Conservation (phyloP, 2,888 invertebrate genomes). For the Campoletis raptor region DNA sequence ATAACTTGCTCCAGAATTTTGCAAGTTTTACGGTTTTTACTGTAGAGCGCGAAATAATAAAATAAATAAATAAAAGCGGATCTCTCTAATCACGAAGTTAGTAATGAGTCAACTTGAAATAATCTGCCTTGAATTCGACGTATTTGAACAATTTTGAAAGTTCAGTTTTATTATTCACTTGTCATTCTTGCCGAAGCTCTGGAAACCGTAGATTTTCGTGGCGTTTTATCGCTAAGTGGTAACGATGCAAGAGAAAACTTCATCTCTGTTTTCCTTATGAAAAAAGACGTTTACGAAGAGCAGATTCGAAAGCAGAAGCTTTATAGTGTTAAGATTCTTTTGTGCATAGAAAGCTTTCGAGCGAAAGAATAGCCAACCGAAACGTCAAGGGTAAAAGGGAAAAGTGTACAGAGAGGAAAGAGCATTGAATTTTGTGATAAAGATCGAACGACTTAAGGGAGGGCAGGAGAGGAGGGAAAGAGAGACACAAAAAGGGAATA, state of each 20-base stretch:
- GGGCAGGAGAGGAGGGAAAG: conserved; percentile 10
- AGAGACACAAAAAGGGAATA: not conserved
- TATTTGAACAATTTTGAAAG: not conserved
- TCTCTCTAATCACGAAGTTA: too few species aligned
- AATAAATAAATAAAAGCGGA: too few species aligned
- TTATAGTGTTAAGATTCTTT: conserved; percentile 33
- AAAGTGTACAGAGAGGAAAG: conserved; percentile 14
- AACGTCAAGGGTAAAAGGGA: conserved; percentile 23
- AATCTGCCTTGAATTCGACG: not conserved
- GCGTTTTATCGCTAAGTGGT: not conserved
- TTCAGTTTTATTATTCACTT: not conserved
- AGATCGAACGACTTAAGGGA: conserved; percentile 22
- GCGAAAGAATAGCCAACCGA: conserved; percentile 23
- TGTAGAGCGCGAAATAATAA: too few species aligned
- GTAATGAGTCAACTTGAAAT: too few species aligned
- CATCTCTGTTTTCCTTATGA: not conserved
- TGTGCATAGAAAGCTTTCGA: conserved; percentile 22
- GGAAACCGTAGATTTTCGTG: not conserved
- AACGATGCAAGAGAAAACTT: not conserved
- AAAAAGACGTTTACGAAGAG: not conserved
- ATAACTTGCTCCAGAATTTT: too few species aligned
- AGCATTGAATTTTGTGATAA: conserved; percentile 58
- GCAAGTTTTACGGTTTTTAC: too few species aligned
- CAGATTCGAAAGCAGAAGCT: conserved; percentile 2
- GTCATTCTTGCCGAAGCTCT: not conserved